Evolutionary conservation across 2,113 vertebrate species (phyloP).

Genomic region (Ardeotis arabs): DNA sequence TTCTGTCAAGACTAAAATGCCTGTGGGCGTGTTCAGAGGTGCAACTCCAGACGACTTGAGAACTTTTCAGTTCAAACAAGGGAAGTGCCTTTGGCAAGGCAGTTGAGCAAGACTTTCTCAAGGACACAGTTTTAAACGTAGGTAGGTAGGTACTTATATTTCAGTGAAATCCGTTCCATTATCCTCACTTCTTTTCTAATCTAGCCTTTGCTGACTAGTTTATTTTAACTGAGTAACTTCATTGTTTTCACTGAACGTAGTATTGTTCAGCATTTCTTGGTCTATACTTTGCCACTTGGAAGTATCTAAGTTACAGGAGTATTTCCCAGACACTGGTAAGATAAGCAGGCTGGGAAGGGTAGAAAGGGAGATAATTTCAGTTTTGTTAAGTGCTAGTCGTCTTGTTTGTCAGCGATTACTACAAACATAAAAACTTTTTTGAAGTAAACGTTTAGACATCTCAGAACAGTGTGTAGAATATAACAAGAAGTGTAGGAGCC

Average conservation of each 20-base stretch:
- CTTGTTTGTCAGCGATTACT: neutral
- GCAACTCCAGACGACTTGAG: neutral
- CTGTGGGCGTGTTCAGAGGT: neutral
- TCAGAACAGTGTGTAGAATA: neutral
- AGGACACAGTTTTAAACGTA: neutral
- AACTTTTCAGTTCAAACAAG: neutral
- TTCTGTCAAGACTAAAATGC: neutral
- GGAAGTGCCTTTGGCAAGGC: neutral
- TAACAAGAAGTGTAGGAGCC: neutral
- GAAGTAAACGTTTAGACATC: neutral
- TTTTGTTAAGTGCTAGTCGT: neutral
- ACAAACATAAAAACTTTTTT: neutral
- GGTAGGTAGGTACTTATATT: neutral
- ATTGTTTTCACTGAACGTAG: neutral
- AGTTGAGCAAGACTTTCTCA: constrained; percentile 12
- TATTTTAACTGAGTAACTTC: neutral
- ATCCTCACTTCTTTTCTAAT: neutral
- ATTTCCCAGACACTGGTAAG: neutral
- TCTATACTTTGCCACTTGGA: neutral
- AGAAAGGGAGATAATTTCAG: neutral
- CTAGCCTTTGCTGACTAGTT: neutral
- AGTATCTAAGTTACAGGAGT: neutral
- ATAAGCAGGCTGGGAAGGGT: neutral
- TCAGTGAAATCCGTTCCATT: neutral
- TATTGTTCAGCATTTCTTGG: neutral